Base-by-base conservation (phyloP, 2,888 invertebrate genomes). In the Suillia variegata region DNA sequence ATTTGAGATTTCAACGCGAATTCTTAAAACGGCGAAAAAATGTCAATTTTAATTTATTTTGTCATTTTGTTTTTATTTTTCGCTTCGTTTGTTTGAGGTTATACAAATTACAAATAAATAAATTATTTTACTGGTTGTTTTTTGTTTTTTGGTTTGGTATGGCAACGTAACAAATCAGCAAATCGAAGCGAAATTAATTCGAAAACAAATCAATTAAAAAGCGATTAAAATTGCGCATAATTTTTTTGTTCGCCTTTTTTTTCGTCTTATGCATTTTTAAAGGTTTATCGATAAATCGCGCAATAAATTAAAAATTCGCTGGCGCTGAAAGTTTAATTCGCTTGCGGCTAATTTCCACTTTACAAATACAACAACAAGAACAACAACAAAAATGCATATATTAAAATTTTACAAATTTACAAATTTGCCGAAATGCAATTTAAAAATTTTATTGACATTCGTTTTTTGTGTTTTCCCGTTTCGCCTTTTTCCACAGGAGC, bases 401-500 rank as follows among this genome's bases (percentile, higher is more conserved):
- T 6, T 10, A 26, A n/a, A n/a, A n/a, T n/a, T n/a, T n/a, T n/a
- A n/a, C n/a, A n/a, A n/a, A n/a, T n/a, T n/a, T n/a, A n/a, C n/a
- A n/a, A n/a, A n/a, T n/a, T n/a, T n/a, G n/a, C 5, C 10, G 26
- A 26, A 6, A 6, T 26, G 10, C 26, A 26, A 26, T 26, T 26
- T 5, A 26, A n/a, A n/a, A 26, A 26, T 26, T 5, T 26, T 26
- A 26, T 26, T 49, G 38, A 51, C n/a, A 31, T 38, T 13, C 4
- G 38, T 10, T 38, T 38, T 38, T n/a, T 10, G 10, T 38, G 13
- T 38, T n/a, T 13, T 38, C 38, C n/a, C n/a, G 6, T 5, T 38
- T 38, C 38, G 38, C n/a, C 13, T 38, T 4, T 67, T 68, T 65
- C 86, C 87, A 67, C 87, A 94, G 94, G 92, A 93, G 92, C 82